Percentiles rank a stretch among this genome's conserved stretches.
Conservation (phyloP, 2,888 invertebrate species). For the Plebejus argus region DNA sequence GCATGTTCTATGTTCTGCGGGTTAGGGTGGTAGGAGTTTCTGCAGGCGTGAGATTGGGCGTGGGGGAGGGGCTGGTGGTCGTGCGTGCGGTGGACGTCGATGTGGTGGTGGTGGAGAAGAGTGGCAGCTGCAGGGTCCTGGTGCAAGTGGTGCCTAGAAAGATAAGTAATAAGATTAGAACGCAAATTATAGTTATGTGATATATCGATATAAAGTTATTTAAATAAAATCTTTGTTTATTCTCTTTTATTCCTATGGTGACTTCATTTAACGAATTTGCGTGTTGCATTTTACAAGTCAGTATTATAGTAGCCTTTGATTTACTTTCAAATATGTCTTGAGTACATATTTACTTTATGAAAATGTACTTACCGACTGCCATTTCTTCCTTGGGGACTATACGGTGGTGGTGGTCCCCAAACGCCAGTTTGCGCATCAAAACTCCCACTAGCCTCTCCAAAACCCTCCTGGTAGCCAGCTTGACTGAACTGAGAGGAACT, state of each 20-base stretch:
- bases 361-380: constrained; percentile 56
- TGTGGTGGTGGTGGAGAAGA: constrained; percentile 69
- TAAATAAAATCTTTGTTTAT: too few relatives aligned
- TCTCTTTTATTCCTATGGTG: too few relatives aligned
- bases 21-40: constrained; percentile 58
- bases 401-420: constrained; percentile 95
- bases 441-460: constrained; percentile 80
- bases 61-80: constrained; percentile 52
- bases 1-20: constrained; percentile 43
- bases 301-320: too few relatives aligned
- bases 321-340: not conserved
- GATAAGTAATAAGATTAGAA: not conserved
- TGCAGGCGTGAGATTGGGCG: constrained; percentile 59
- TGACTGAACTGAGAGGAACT: constrained; percentile 47
- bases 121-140: constrained; percentile 74
- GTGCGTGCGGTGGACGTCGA: constrained; percentile 61
- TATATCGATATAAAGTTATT: too few relatives aligned
- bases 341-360: not conserved
- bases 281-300: too few relatives aligned
- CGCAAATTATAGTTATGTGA: not conserved
- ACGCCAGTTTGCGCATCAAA: constrained; percentile 80
- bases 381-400: constrained; percentile 87
- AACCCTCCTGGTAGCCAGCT: constrained; percentile 67
- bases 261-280: too few relatives aligned
- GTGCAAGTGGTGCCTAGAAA: constrained; percentile 66